These are phyloP conservation scores for Plectrocnemia conspersa DNA, from an alignment of 1,140 invertebrate genomes.

Conservation along the genomic window DNA sequence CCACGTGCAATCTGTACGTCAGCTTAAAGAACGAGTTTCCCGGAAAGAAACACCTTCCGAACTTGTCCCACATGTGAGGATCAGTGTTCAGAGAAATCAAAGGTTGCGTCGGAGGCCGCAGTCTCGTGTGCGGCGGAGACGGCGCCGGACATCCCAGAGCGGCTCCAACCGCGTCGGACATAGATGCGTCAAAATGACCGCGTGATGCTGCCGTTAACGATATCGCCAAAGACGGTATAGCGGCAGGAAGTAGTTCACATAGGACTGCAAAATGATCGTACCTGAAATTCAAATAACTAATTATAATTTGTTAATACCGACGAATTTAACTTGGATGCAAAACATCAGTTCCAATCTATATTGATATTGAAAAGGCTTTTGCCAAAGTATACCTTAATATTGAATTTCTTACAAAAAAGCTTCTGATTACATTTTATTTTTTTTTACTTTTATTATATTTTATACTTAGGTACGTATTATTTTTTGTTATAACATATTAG, in stretches of 20 bases:
- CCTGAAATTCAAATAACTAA: constrained; percentile 32
- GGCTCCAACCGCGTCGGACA: constrained; percentile 51
- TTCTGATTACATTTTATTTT: too few species aligned
- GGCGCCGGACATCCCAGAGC: constrained; percentile 53
- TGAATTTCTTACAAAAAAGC: too few species aligned
- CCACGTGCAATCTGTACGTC: constrained; percentile 51
- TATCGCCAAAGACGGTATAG: constrained; percentile 66
- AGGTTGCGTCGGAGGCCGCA: constrained; percentile 9
- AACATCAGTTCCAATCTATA: constrained; percentile 6
- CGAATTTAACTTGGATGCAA: too few species aligned
- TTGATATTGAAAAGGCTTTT: too few species aligned
- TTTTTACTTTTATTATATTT: too few species aligned
- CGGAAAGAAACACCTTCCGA: constrained; percentile 48
- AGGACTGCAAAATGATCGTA: constrained; percentile 91
- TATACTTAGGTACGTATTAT: too few species aligned
- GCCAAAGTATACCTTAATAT: too few species aligned
- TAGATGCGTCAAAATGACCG: constrained; percentile 59
- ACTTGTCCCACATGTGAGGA: constrained; percentile 56
- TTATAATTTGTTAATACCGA: too few species aligned
- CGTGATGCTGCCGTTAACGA: constrained; percentile 56
- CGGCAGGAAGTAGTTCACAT: constrained; percentile 77
- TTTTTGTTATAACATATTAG: too few species aligned
- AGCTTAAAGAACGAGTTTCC: constrained; percentile 53
- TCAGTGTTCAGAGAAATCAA: constrained; percentile 53
- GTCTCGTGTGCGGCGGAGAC: background rate